phyloP scores from a whole-genome alignment of 2,113 vertebrate genomes.

The Myotis davidii region DNA sequence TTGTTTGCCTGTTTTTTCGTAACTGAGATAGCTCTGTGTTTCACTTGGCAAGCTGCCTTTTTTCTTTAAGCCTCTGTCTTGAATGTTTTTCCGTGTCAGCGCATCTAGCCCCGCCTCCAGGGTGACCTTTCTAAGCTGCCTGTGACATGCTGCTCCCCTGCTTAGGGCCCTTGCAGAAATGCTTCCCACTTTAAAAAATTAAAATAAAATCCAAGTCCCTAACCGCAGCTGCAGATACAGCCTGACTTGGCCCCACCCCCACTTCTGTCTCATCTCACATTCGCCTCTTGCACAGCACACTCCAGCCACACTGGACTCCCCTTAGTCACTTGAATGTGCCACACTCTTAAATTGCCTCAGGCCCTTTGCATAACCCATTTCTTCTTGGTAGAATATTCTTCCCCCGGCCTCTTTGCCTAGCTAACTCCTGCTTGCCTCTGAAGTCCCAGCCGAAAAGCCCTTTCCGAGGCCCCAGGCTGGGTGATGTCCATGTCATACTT shows the following conservation, averaged over 20 bases:
- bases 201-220: neutral
- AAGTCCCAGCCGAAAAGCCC: neutral
- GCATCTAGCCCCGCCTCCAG: neutral
- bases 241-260: neutral
- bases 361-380: neutral
- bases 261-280: neutral
- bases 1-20: neutral
- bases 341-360: neutral
- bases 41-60: neutral
- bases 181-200: neutral
- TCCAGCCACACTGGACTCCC: neutral
- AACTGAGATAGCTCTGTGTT: neutral
- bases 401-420: neutral
- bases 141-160: neutral
- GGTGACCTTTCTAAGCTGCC: neutral
- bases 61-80: constrained; percentile 27
- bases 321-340: neutral
- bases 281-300: fast-evolving
- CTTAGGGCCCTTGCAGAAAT: neutral
- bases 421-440: neutral
- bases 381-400: constrained; percentile 4
- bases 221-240: fast-evolving
- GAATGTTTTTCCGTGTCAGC: constrained; percentile 13
- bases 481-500: neutral
- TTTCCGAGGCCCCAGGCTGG: neutral